These are phyloP conservation scores for Ptychoptera contaminata DNA, from an alignment of 2,888 invertebrate genomes.

Conservation along the genomic window DNA sequence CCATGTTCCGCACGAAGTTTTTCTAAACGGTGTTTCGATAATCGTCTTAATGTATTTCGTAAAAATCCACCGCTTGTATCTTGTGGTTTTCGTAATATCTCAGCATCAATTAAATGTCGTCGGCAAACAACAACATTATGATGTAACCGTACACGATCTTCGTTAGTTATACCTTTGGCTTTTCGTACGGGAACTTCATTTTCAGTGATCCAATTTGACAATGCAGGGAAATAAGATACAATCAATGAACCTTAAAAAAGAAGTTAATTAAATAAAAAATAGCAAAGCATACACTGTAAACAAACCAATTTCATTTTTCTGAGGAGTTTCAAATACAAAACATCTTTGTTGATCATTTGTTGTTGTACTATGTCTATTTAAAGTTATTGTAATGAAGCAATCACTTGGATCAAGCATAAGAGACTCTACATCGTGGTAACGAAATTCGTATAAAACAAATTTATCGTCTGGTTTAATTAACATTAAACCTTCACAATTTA, in stretches of 20 bases:
- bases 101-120: constrained; percentile 67
- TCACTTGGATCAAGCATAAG: constrained; percentile 84
- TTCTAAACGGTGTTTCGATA: constrained; percentile 72
- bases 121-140: constrained; percentile 75
- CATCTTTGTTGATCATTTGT: constrained; percentile 47
- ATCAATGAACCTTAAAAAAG: constrained; percentile 44
- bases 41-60: constrained; percentile 70
- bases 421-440: constrained; percentile 80
- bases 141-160: constrained; percentile 74
- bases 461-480: constrained; percentile 85
- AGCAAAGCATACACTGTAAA: too few species aligned
- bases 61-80: constrained; percentile 75
- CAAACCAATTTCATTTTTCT: constrained; percentile 75
- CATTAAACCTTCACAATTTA: constrained; percentile 81
- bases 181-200: constrained; percentile 47
- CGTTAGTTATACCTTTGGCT: constrained; percentile 61
- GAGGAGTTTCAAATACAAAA: constrained; percentile 81
- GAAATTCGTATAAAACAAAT: constrained; percentile 78
- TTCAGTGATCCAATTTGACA: constrained; percentile 70
- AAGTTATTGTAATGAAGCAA: constrained; percentile 76
- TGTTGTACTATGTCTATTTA: constrained; percentile 44
- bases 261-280: too few species aligned
- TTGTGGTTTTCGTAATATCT: constrained; percentile 64
- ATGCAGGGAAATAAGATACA: constrained; percentile 75
- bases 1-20: constrained; percentile 54